Evolutionary conservation across 2,113 vertebrate genomes (phyloP), one percentile per base, ranked within the genome.

Genomic region (Peromyscus leucopus): DNA sequence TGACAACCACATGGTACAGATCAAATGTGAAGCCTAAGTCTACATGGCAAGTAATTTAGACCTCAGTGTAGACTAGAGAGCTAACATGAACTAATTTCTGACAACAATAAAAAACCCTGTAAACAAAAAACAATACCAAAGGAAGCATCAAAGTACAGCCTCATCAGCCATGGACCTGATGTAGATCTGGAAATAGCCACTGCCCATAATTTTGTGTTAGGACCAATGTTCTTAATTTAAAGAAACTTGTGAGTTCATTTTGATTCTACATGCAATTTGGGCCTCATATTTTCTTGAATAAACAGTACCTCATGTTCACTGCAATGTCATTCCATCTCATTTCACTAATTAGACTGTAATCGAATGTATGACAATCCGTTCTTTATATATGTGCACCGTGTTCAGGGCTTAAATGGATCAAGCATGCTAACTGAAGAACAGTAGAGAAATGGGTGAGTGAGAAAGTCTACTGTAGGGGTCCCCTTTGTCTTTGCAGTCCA

Each of bases 151-250:
- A 28, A 80, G 42, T 86, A 1, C 4, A 78, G 16, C 7, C 22
- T 93, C 28, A 15, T 0, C 12, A 12, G 26, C 46, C 19, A 61
- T 79, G 91, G 65, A 21, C 63, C 36, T 91, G 26, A 63, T 31
- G 7, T 33, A 74, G 1, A n/a, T 33, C 22, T 93, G 22, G 17
- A 72, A 93, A 71, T 72, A 9, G 9, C 82, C 8, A 24, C 4
- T 67, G 42, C 7, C 24, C 94, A 26, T 76, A 95, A 26, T 89
- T 72, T 82, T 96, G 31, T n/a, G 46, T 93, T 8, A 92, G 71
- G 76, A 91, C 22, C 36, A 5, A 57, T 36, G 39, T n/a, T 85
- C 13, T 63, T 78, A 84, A 88, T 91, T 89, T 87, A 89, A 90
- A 55, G 9, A 90, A 94, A 80, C 1, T 17, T 9, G 26, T 5